These are phyloP conservation scores for Subanguina moxae DNA, from an alignment of 1,140 invertebrate genomes.

Conservation along the genomic window DNA sequence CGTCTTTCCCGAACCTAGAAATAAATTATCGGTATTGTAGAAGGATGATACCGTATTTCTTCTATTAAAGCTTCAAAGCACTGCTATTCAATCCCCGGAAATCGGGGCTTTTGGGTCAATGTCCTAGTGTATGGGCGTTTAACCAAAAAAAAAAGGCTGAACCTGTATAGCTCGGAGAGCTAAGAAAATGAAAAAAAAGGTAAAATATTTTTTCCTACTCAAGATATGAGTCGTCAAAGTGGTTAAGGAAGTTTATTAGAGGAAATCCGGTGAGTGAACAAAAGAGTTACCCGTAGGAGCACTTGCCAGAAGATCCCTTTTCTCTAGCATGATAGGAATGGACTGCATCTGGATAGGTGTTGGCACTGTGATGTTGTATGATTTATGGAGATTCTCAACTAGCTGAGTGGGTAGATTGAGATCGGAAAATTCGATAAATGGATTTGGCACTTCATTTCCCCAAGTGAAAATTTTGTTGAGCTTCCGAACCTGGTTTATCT, in stretches of 20 bases:
- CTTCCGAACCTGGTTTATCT: constrained; percentile 41
- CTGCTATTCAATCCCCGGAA: too few relatives aligned
- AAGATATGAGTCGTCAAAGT: constrained; percentile 5
- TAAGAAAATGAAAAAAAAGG: constrained; percentile 7
- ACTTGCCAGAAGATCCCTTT: constrained; percentile 80
- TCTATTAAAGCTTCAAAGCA: too few relatives aligned
- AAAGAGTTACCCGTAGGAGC: constrained; percentile 68
- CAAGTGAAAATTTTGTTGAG: constrained; percentile 53
- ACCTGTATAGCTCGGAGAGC: too few relatives aligned
- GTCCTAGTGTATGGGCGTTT: too few relatives aligned
- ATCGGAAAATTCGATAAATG: constrained; percentile 48
- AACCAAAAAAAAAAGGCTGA: too few relatives aligned
- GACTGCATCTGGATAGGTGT: constrained; percentile 92
- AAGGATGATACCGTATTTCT: background rate
- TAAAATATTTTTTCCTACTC: constrained; percentile 1
- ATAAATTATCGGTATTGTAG: constrained; percentile 12
- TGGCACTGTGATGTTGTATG: constrained; percentile 72
- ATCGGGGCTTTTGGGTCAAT: too few relatives aligned
- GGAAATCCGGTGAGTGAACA: background rate
- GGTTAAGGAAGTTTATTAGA: constrained; percentile 11
- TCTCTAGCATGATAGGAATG: constrained; percentile 77
- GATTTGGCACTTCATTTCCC: constrained; percentile 51
- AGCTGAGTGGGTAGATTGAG: constrained; percentile 66
- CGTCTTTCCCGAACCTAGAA: constrained; percentile 63
- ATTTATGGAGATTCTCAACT: constrained; percentile 69